These are phyloP conservation scores for Ichneumoninae sp. DNA, from an alignment of 2,888 invertebrate species.

Conservation along the genomic window DNA sequence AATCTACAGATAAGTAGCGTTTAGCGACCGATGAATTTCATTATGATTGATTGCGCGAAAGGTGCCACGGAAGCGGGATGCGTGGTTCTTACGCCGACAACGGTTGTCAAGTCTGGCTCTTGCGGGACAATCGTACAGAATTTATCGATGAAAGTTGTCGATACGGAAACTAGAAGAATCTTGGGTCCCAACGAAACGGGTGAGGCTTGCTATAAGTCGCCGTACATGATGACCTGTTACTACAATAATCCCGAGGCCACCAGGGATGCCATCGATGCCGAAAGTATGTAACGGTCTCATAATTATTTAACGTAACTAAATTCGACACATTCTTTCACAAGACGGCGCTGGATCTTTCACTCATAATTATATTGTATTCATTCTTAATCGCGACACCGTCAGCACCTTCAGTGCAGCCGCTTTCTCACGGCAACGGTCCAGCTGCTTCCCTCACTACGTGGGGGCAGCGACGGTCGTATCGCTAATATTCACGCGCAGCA, in stretches of 20 bases:
- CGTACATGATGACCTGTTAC: constrained; percentile 70
- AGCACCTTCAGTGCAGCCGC: too few relatives aligned
- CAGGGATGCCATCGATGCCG: constrained; percentile 66
- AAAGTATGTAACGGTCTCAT: constrained; percentile 57
- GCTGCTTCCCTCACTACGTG: too few relatives aligned
- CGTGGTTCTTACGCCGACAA: constrained; percentile 36
- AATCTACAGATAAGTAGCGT: too few relatives aligned
- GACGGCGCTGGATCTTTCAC: too few relatives aligned
- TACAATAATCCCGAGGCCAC: constrained; percentile 69
- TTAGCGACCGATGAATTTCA: not conserved
- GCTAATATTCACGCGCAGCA: too few relatives aligned
- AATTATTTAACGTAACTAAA: too few relatives aligned
- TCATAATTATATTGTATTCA: too few relatives aligned
- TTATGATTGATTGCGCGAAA: constrained; percentile 31
- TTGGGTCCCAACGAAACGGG: constrained; percentile 70
- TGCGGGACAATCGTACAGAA: constrained; percentile 68
- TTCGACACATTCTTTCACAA: too few relatives aligned
- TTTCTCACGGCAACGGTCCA: too few relatives aligned
- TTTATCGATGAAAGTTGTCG: constrained; percentile 70
- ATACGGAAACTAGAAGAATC: constrained; percentile 63
- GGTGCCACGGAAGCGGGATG: constrained; percentile 75
- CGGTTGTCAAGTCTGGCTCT: constrained; percentile 67
- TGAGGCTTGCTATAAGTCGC: constrained; percentile 67
- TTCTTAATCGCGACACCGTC: too few relatives aligned
- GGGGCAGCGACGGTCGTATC: too few relatives aligned